A percentile compares a stretch with the other conserved stretches of the same genome.
phyloP scores from a whole-genome alignment of 2,888 invertebrate species.

The Netelia inedita region DNA sequence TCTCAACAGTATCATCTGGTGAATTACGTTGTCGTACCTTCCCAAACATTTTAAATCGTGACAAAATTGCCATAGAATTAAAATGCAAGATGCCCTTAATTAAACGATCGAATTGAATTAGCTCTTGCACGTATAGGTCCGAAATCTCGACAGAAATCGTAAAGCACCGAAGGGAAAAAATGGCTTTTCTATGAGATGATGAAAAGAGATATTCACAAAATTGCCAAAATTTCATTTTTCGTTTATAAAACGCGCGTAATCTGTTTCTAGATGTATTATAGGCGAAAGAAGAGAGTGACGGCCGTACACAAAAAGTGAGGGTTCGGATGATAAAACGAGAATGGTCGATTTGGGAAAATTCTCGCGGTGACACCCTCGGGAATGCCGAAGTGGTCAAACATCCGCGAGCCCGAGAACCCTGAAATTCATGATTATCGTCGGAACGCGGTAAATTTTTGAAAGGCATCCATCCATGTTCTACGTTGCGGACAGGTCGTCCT shows the following conservation, averaged over 20 bases:
- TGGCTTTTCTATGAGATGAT: too few species aligned
- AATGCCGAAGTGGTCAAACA: not conserved
- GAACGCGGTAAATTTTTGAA: constrained; percentile 3
- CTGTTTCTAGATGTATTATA: not conserved
- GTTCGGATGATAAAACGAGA: not conserved
- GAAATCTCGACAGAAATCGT: not conserved
- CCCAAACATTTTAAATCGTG: too few species aligned
- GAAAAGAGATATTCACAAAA: not conserved
- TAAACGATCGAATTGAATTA: too few species aligned
- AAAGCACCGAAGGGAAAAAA: not conserved
- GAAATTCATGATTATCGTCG: constrained; percentile 11
- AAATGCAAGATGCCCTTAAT: too few species aligned
- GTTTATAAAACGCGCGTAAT: not conserved
- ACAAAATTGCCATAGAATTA: too few species aligned
- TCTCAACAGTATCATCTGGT: too few species aligned
- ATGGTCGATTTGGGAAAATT: constrained; percentile 12
- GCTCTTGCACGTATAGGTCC: not conserved
- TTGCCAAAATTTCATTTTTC: not conserved
- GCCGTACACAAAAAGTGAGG: not conserved
- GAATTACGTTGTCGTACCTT: too few species aligned
- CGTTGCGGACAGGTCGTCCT: not conserved
- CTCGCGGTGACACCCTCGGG: not conserved
- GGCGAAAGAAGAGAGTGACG: not conserved
- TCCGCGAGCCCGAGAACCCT: not conserved
- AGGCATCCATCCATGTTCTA: not conserved